phyloP scores from a whole-genome alignment of 2,888 invertebrate genomes.

The Cephus pygmeus region DNA sequence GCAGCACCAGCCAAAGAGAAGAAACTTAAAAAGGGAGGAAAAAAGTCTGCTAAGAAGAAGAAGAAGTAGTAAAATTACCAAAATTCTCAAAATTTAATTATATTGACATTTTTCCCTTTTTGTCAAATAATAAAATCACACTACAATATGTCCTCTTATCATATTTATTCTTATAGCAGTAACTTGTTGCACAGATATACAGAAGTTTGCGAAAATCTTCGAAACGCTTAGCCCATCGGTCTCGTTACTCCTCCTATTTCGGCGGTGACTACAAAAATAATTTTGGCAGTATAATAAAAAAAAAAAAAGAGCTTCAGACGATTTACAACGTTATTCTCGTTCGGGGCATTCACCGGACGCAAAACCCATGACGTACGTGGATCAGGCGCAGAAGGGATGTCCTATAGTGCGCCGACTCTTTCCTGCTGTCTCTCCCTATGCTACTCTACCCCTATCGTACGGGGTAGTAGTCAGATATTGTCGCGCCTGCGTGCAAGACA shows the following conservation, averaged over 20 bases:
- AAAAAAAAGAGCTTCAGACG: neutral
- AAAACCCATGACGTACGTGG: neutral
- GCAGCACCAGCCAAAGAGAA: conserved; percentile 13
- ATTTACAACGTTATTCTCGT: neutral
- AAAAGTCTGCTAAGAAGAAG: conserved; percentile 7
- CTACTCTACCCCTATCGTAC: neutral
- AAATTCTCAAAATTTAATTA: neutral
- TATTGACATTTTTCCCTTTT: neutral
- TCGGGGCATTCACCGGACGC: conserved; percentile 6
- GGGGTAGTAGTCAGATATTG: conserved; percentile 47
- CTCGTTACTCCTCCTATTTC: neutral
- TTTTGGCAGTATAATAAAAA: neutral
- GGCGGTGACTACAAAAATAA: neutral
- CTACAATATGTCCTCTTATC: neutral
- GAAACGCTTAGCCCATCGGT: neutral
- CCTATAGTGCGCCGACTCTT: conserved; percentile 39
- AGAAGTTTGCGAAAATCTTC: neutral
- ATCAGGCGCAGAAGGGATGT: neutral
- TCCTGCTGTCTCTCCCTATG: neutral
- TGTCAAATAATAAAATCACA: neutral
- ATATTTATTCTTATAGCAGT: neutral
- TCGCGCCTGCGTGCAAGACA: conserved; percentile 44
- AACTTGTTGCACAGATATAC: neutral
- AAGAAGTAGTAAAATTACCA: neutral
- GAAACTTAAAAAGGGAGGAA: conserved; percentile 9